Evolutionary conservation across 2,888 invertebrate genomes (phyloP), one percentile per base, ranked within the genome.

Genomic region (Drosophila koepferae): DNA sequence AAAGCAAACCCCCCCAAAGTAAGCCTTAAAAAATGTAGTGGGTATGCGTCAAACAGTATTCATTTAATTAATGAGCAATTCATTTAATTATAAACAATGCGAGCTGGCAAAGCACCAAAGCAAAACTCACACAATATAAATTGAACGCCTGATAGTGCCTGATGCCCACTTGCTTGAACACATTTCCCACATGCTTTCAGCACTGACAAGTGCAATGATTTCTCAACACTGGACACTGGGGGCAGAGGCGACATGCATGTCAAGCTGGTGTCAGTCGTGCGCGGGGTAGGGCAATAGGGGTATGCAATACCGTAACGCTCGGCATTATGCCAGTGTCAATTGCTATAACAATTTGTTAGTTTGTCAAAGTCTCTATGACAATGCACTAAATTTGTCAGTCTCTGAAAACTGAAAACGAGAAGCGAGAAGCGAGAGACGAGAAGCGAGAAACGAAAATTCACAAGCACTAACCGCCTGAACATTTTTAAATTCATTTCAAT

Each of bases 51-150:
- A 54, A 58, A 2, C 65, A 60, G 69, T 80, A 72, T 77, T 69
- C 87, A 73, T 89, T 89, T 77, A 89, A 84, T 86, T 86, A 85
- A 85, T 85, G 87, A 89, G 89, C 72, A 86, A 86, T 85, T 89
- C 74, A 85, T 89, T 86, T 81, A 85, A 89, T 85, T 86, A 89
- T 86, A 89, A 85, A 85, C 84, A 84, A 84, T 83, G 72, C 76
- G 46, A 62, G 49, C 31, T 28, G 64, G 7, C 41, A 41, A n/a
- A 41, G 41, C 53, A 20, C 31, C 89, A 89, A 89, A 81, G 72
- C 77, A 53, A 62, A 68, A 53, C 56, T 51, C 65, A 61, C 54
- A 72, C 75, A 82, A 74, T 76, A 71, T 71, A 72, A 83, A 85
- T 85, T 72, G 87, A 81, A 76, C 31, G 67, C 74, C 65, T 64